Evolutionary conservation across 2,113 vertebrate species (phyloP).

Genomic region (Scatophagus argus): DNA sequence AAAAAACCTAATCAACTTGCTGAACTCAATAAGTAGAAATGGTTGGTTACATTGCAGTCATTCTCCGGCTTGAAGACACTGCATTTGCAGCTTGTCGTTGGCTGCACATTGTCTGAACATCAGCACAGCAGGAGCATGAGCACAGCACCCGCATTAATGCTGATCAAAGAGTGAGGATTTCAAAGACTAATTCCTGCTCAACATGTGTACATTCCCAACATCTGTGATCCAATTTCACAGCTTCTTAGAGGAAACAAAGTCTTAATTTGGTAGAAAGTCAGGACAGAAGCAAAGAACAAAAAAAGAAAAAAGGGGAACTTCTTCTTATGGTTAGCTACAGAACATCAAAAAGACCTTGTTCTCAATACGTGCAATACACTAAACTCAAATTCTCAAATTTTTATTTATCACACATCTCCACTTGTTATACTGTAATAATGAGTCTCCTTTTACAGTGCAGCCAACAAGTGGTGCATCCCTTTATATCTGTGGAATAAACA

Average conservation of each 20-base stretch:
- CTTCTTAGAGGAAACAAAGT: conserved; percentile 30
- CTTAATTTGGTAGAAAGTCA: conserved; percentile 15
- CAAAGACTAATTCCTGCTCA: conserved; percentile 50
- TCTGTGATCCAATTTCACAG: conserved; percentile 53
- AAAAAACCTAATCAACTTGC: neutral
- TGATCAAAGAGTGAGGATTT: conserved; percentile 65
- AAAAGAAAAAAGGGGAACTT: neutral
- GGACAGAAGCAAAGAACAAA: neutral
- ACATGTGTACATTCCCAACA: conserved; percentile 29
- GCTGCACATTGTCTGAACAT: conserved; percentile 37
- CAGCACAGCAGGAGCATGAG: conserved; percentile 27
- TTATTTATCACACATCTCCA: neutral
- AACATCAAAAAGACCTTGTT: neutral
- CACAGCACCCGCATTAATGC: conserved; percentile 12
- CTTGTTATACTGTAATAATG: neutral
- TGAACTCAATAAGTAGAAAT: neutral
- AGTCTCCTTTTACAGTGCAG: neutral
- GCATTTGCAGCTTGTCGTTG: conserved; percentile 42
- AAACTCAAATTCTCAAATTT: neutral
- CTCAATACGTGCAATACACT: neutral
- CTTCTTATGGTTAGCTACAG: neutral
- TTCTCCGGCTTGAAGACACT: conserved; percentile 28
- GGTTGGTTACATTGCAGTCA: neutral
- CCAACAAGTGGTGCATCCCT: neutral
- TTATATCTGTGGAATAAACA: neutral